These are phyloP conservation scores for Caenorhabditis virilis DNA, from an alignment of 2,888 invertebrate species.

Conservation along the genomic window DNA sequence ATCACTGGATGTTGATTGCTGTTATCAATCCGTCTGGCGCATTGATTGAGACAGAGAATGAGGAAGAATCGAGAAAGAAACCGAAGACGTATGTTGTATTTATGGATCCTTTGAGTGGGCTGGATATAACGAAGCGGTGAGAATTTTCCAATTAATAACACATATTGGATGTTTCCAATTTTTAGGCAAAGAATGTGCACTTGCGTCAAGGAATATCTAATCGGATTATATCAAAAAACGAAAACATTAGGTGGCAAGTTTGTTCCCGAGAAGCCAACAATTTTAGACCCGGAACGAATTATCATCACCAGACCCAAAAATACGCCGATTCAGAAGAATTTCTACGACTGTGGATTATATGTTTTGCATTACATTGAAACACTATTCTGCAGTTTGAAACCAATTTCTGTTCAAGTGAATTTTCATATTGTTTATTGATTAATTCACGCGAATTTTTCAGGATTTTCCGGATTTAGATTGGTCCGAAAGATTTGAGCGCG, in stretches of 20 bases:
- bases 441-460: constrained; percentile 10
- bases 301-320: constrained; percentile 21
- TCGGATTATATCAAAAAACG: constrained; percentile 3
- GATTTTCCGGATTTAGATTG: constrained; percentile 25
- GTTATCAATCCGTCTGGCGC: constrained; percentile 85
- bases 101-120: constrained; percentile 24
- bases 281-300: constrained; percentile 11
- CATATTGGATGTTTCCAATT: not conserved
- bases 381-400: constrained; percentile 72
- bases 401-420: constrained; percentile 13
- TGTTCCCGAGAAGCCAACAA: not conserved
- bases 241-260: constrained; percentile 8
- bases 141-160: not conserved
- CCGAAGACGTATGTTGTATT: constrained; percentile 23
- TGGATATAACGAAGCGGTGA: constrained; percentile 11
- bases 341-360: constrained; percentile 93
- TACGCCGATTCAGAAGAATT: constrained; percentile 91
- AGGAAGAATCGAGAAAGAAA: constrained; percentile 69
- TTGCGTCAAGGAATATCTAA: constrained; percentile 7
- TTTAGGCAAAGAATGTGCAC: constrained; percentile 8
- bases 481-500: constrained; percentile 10
- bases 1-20: constrained; percentile 77
- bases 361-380: constrained; percentile 93
- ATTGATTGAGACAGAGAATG: constrained; percentile 79
- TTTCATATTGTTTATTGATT: not conserved